phyloP scores from a whole-genome alignment of 2,113 vertebrate species.

The Marcusenius ussheri region DNA sequence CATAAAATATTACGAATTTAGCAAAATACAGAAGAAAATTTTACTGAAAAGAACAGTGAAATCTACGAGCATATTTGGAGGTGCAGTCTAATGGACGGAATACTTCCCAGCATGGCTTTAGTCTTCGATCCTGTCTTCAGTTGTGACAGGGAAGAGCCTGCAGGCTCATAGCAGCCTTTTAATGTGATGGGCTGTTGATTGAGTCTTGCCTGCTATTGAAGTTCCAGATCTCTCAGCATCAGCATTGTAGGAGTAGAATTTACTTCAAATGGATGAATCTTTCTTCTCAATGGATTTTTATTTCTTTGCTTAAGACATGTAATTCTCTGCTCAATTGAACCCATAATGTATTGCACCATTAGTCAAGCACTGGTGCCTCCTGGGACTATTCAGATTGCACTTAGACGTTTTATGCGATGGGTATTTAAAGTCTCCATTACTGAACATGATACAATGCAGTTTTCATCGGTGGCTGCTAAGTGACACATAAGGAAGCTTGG shows the following conservation, averaged over 20 bases:
- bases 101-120: neutral
- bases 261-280: neutral
- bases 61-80: neutral
- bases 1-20: neutral
- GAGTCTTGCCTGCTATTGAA: neutral
- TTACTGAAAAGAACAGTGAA: neutral
- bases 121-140: neutral
- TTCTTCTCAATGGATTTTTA: neutral
- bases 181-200: neutral
- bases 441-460: neutral
- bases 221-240: neutral
- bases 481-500: neutral
- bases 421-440: conserved; percentile 5
- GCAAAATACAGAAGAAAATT: neutral
- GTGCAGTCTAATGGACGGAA: neutral
- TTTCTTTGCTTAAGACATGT: neutral
- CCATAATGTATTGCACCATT: conserved; percentile 1
- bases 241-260: neutral
- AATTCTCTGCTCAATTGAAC: neutral
- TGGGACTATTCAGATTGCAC: neutral
- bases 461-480: neutral
- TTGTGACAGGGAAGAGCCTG: neutral
- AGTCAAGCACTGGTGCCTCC: neutral
- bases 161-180: neutral
- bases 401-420: neutral